Conservation (phyloP, 2,888 invertebrate species). For the Iphiclides podalirius region DNA sequence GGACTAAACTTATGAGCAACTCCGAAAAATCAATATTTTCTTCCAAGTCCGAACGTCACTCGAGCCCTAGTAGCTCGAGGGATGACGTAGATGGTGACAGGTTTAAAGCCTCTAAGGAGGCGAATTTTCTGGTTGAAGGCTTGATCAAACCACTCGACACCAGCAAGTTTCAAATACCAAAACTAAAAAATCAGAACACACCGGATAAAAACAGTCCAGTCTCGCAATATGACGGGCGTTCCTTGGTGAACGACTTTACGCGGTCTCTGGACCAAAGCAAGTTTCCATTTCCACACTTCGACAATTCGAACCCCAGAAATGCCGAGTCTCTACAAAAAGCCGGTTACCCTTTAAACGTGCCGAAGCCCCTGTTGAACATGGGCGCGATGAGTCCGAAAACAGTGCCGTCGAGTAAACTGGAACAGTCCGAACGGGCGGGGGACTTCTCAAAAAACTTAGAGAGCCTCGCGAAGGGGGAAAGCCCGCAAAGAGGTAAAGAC, state of each 20-base stretch:
- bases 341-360: slow-evolving; percentile 67
- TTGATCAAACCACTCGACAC: slow-evolving; percentile 88
- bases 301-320: slow-evolving; percentile 54
- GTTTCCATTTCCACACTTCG: slow-evolving; percentile 69
- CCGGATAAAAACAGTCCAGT: slow-evolving; percentile 68
- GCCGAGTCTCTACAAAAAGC: slow-evolving; percentile 64
- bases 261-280: slow-evolving; percentile 66
- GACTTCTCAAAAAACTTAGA: slow-evolving; percentile 65
- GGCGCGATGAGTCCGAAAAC: slow-evolving; percentile 70
- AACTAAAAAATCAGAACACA: slow-evolving; percentile 80
- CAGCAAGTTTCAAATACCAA: slow-evolving; percentile 93
- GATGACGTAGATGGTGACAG: slow-evolving; percentile 83
- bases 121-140: slow-evolving; percentile 85
- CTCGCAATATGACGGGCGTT: slow-evolving; percentile 64
- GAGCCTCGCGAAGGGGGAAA: slow-evolving; percentile 60
- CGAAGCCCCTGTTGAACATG: slow-evolving; percentile 69
- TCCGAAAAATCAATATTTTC: slow-evolving; percentile 84
- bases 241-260: slow-evolving; percentile 69
- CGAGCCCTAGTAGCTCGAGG: slow-evolving; percentile 82
- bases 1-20: slow-evolving; percentile 79
- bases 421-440: slow-evolving; percentile 55
- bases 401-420: slow-evolving; percentile 47
- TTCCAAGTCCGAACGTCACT: slow-evolving; percentile 82
- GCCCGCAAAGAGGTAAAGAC: slow-evolving; percentile 63
- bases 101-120: slow-evolving; percentile 82